These are phyloP conservation scores for Neoarius graeffei DNA, from an alignment of 2,113 vertebrate species.

Conservation along the genomic window DNA sequence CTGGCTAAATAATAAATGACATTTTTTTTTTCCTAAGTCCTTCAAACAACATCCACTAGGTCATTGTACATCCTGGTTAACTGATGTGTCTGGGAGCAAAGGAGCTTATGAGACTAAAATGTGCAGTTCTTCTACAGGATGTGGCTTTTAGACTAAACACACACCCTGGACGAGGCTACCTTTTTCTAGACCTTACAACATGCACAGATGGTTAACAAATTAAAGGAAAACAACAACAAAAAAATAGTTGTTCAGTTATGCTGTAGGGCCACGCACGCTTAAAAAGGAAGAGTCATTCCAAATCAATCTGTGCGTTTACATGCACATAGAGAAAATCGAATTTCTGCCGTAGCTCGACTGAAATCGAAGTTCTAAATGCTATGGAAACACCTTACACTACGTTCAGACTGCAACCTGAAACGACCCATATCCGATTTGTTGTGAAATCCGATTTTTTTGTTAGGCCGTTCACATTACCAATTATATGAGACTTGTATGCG, in stretches of 20 bases:
- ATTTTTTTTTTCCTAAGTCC: conserved; percentile 61
- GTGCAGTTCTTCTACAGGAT: not conserved
- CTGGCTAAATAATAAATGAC: conserved; percentile 79
- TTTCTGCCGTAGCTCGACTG: no score
- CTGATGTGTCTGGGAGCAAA: conserved; percentile 55
- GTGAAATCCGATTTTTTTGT: no score
- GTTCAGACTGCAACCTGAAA: no score
- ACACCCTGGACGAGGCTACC: not conserved
- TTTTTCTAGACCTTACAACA: not conserved
- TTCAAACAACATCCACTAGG: conserved; percentile 69
- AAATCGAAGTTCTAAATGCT: no score
- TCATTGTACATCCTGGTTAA: conserved; percentile 73
- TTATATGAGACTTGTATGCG: no score
- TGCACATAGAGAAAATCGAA: no score
- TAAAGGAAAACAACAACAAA: not conserved
- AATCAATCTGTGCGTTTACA: no score
- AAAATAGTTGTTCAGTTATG: not conserved
- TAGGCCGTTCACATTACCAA: no score
- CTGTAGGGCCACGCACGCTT: no score
- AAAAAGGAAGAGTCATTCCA: no score
- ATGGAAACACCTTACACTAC: no score
- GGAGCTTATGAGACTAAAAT: conserved; percentile 22
- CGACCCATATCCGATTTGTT: no score
- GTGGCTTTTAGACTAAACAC: not conserved
- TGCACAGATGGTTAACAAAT: not conserved